These are phyloP conservation scores for Chirona hameri DNA, from an alignment of 2,888 invertebrate species.

Conservation along the genomic window DNA sequence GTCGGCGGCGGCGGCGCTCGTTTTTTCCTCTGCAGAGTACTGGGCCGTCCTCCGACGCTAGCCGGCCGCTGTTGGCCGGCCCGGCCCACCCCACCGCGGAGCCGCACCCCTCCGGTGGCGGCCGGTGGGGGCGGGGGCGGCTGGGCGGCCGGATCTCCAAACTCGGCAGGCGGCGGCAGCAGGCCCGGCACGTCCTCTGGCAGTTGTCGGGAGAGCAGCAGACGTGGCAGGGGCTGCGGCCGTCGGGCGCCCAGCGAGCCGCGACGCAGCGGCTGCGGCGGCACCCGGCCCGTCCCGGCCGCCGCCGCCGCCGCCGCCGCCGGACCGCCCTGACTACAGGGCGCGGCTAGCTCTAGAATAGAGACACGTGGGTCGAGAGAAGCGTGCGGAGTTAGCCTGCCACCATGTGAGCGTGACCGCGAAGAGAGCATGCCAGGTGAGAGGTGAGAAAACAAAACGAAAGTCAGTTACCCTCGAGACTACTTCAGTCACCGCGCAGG, in stretches of 20 bases:
- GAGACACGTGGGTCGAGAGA: background rate
- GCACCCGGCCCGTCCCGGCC: too few species aligned
- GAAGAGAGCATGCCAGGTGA: background rate
- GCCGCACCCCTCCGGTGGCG: background rate
- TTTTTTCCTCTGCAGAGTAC: background rate
- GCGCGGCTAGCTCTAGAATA: conserved; percentile 23
- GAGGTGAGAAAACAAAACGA: conserved; percentile 3
- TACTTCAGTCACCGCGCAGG: background rate
- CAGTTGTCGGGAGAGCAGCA: background rate
- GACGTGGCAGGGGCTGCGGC: background rate
- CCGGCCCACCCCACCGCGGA: background rate
- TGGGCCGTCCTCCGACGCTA: conserved; percentile 3
- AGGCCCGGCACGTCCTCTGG: background rate
- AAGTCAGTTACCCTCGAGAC: background rate
- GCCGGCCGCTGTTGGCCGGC: background rate
- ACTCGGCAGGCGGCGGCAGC: conserved; percentile 1
- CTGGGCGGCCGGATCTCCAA: too few species aligned
- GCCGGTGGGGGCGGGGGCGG: background rate
- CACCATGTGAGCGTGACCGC: background rate
- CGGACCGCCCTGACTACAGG: background rate
- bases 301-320: background rate
- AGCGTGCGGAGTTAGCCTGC: background rate
- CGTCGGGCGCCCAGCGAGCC: background rate
- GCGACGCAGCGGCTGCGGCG: background rate
- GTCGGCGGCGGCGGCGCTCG: conserved; percentile 3